Evolutionary conservation across 2,113 vertebrate genomes (phyloP).

Genomic region (Salvator merianae): DNA sequence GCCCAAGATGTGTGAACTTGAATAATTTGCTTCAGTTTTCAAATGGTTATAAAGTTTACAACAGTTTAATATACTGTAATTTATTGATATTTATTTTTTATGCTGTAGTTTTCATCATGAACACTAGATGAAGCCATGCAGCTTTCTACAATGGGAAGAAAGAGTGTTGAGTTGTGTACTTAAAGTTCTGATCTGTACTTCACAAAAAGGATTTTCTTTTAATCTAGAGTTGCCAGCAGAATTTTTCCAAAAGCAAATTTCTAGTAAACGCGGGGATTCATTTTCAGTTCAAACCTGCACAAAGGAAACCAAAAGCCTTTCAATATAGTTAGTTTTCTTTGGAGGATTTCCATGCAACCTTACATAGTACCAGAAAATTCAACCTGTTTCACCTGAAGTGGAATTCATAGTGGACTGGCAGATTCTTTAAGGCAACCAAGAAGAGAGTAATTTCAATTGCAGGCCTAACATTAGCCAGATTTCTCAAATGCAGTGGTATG

Average conservation of each 20-base stretch:
- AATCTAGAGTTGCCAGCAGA: not conserved
- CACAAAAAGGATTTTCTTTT: not conserved
- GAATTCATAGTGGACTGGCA: not conserved
- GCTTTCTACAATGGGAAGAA: conserved; percentile 26
- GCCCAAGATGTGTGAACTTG: not conserved
- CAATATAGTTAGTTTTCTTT: not conserved
- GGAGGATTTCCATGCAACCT: not conserved
- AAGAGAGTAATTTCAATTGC: not conserved
- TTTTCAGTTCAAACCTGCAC: not conserved
- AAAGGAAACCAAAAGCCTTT: not conserved
- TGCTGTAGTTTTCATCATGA: conserved; percentile 45
- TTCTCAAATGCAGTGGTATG: not conserved
- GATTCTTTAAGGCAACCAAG: not conserved
- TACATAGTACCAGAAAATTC: not conserved
- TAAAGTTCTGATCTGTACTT: not conserved
- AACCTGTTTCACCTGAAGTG: not conserved
- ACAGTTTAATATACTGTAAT: not conserved
- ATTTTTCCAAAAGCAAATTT: not conserved
- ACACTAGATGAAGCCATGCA: conserved; percentile 56
- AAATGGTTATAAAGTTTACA: not conserved
- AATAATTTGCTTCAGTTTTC: not conserved
- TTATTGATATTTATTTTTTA: conserved; percentile 18
- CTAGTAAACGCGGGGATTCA: not conserved
- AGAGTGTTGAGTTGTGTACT: not conserved
- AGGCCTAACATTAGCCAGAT: not conserved